These are phyloP conservation scores for Rotaria macrura DNA, from an alignment of 2,888 invertebrate species.

Conservation along the genomic window DNA sequence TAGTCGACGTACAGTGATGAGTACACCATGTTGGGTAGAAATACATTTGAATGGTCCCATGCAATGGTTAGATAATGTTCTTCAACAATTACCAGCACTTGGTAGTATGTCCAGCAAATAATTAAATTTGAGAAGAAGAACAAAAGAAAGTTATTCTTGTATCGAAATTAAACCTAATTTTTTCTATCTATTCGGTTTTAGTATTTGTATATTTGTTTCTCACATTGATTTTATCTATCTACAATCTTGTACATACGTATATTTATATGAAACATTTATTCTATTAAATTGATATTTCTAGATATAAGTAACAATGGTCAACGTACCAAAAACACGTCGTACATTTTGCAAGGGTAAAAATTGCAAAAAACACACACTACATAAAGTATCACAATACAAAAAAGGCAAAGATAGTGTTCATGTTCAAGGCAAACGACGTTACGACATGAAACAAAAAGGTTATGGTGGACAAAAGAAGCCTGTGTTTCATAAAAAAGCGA, in stretches of 20 bases:
- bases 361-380: conserved; percentile 94
- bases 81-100: conserved; percentile 26
- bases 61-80: conserved; percentile 73
- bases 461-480: conserved; percentile 99
- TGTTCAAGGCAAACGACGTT: conserved; percentile 87
- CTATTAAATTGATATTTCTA: not conserved
- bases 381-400: conserved; percentile 99
- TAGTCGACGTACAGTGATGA: conserved; percentile 84
- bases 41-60: conserved; percentile 92
- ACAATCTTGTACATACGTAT: not conserved
- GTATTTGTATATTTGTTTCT: not conserved
- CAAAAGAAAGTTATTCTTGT: not conserved
- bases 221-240: not conserved
- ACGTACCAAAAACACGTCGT: conserved; percentile 93
- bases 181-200: not conserved
- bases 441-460: conserved; percentile 93
- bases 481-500: conserved; percentile 99
- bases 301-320: conserved; percentile 59
- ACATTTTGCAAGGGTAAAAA: conserved; percentile 86
- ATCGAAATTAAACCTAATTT: not conserved
- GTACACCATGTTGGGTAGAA: conserved; percentile 98
- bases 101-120: conserved; percentile 26
- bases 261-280: not conserved
- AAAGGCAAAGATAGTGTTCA: conserved; percentile 95
- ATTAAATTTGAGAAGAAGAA: not conserved